Base-by-base conservation (phyloP, 30 jellyfish, hydroid and myxozoan genomes). In the Hydractinia symbiolongicarpus region DNA sequence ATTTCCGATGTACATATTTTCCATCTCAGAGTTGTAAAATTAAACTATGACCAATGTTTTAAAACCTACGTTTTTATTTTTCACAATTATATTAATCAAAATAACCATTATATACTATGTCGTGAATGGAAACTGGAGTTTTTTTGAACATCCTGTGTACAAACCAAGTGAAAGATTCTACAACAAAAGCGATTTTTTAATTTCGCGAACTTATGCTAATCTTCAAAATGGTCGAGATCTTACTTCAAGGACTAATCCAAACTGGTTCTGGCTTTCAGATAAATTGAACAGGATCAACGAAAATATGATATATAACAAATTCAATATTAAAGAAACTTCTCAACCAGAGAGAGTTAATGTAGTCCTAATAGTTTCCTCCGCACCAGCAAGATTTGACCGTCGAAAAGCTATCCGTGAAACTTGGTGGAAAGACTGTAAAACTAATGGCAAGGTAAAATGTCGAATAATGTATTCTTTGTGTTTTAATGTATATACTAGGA, bases 371-470 rank as follows among this genome's bases (percentile, higher is more conserved):
- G 80, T 77, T 21, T 77, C 85, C 20, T 77, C 85, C 21, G 85
- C 77, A n/a, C 85, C 85, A 55, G 73, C 85, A 54, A 50, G 85
- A 55, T 9, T 77, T 53, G 85, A 77, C 13, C 51, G 85, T 15
- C 60, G 85, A n/a, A 30, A 4, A 14, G 85, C 85, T 8, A 77
- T 77, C 14, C 85, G 85, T 52, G 77, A 77, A 30, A 77, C 85
- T 53, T 77, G 85, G 85, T 77, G 85, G 85, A 57, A 10, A 19
- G 72, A 77, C 60, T 77, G 85, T 77, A 77, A 77, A 44, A 54
- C 19, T n/a, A 77, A 60, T 55, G 10, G 16, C 15, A 57, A 49
- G 85, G 85, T 77, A 77, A 58, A 3, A 58, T 58, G n/a, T 11
- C 15, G 69, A 58, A 58, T 58, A 58, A 11, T 11, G 15, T 11